Conservation (phyloP, 2,888 invertebrate species). For the Tryphoninae sp. region DNA sequence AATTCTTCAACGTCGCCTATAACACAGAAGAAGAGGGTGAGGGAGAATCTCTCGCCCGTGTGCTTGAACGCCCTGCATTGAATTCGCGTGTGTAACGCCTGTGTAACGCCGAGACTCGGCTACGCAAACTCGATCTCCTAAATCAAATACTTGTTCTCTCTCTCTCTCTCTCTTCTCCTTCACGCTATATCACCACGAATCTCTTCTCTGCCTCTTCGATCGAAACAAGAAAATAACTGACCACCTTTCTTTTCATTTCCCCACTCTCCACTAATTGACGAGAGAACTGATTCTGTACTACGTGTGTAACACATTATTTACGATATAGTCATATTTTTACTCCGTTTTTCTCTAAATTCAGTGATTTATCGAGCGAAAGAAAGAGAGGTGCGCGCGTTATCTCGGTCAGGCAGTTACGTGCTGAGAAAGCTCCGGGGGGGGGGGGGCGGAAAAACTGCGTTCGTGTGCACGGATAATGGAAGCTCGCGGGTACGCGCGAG, state of each 20-base stretch:
- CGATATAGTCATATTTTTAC: background rate
- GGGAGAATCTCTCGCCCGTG: background rate
- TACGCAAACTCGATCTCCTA: constrained; percentile 64
- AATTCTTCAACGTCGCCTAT: constrained; percentile 40
- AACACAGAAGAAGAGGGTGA: constrained; percentile 15
- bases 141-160: constrained; percentile 63
- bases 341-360: constrained; percentile 7
- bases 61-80: constrained; percentile 25
- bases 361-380: background rate
- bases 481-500: constrained; percentile 1
- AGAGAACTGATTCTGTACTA: constrained; percentile 7
- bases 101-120: constrained; percentile 31
- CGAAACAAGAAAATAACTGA: background rate
- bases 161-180: background rate
- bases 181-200: constrained; percentile 19
- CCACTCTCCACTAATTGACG: constrained; percentile 1
- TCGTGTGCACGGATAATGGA: constrained; percentile 44
- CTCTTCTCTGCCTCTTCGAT: background rate
- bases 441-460: constrained; percentile 26
- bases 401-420: constrained; percentile 47
- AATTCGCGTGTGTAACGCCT: constrained; percentile 26
- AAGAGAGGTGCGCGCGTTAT: constrained; percentile 32
- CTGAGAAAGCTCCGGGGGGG: constrained; percentile 30
- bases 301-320: constrained; percentile 1
- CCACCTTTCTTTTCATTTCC: background rate